A percentile compares a stretch with the other conserved stretches of the same genome.
These are phyloP conservation scores for Oryzias dopingdopingensis DNA, from an alignment of 2,797 vertebrate species.

Conservation along the genomic window DNA sequence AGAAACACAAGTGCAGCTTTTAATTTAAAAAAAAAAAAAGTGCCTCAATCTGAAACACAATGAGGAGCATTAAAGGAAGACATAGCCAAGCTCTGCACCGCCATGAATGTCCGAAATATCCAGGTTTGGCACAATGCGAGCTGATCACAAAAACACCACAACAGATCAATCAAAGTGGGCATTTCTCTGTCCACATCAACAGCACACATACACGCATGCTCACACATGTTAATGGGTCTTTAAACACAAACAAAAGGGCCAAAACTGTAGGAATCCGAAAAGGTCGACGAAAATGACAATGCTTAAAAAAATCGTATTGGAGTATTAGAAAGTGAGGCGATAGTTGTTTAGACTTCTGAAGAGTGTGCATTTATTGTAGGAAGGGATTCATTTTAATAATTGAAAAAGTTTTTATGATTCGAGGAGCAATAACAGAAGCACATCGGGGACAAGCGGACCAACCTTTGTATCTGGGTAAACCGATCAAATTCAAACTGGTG, in stretches of 20 bases:
- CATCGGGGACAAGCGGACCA: conserved; percentile 25
- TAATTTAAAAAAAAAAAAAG: conserved; percentile 80
- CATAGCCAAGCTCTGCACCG: conserved; percentile 82
- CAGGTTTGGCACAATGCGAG: conserved; percentile 69
- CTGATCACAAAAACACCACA: conserved; percentile 67
- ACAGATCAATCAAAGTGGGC: conserved; percentile 61
- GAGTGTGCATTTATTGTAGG: conserved; percentile 19
- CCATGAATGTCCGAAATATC: conserved; percentile 49
- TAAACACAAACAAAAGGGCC: conserved; percentile 37
- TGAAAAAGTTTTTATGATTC: conserved; percentile 1
- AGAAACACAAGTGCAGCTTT: conserved; percentile 85
- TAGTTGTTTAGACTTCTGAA: conserved; percentile 12
- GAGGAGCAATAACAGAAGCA: conserved; percentile 17
- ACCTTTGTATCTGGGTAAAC: conserved; percentile 53
- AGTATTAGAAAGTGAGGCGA: conserved; percentile 5
- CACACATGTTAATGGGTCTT: conserved; percentile 68
- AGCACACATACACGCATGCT: conserved; percentile 71
- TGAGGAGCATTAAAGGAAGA: conserved; percentile 84
- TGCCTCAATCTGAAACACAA: conserved; percentile 78
- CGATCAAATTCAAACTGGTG: conserved; percentile 41
- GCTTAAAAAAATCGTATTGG: conserved; percentile 4
- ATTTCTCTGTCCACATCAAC: conserved; percentile 57
- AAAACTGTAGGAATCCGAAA: conserved; percentile 8
- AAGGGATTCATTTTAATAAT: not conserved
- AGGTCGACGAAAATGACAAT: conserved; percentile 14